Percentiles rank a stretch among this genome's conserved stretches.
Evolutionary conservation across 2,888 invertebrate genomes (phyloP).

Genomic region (Mimachlamys varia): DNA sequence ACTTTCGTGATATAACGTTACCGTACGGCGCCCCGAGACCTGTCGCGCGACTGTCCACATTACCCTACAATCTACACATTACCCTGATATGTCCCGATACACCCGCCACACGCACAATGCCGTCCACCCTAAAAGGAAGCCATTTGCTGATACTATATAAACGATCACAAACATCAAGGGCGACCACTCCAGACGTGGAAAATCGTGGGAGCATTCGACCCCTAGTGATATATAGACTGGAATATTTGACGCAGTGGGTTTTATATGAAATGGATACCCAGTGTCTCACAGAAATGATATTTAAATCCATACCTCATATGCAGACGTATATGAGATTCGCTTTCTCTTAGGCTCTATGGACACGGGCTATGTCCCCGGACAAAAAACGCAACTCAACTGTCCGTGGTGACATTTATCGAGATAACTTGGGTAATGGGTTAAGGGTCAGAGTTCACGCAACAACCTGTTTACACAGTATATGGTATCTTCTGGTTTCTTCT

Average conservation of each 20-base stretch:
- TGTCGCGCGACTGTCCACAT: conserved; percentile 1
- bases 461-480: background rate
- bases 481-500: background rate
- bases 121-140: background rate
- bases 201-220: background rate
- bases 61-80: background rate
- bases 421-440: background rate
- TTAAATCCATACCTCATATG: background rate
- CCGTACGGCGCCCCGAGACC: background rate
- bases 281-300: background rate
- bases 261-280: background rate
- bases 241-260: too few species aligned
- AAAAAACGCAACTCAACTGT: background rate
- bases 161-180: background rate
- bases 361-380: background rate
- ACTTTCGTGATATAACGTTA: conserved; percentile 3
- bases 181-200: background rate
- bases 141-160: conserved; percentile 2
- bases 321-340: background rate
- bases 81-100: conserved; percentile 11
- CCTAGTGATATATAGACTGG: background rate
- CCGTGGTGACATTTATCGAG: background rate
- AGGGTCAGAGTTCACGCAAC: background rate
- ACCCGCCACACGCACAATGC: background rate
- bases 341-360: background rate